A percentile compares a stretch with the other conserved stretches of the same genome.
Conservation (phyloP, 2,113 vertebrate genomes). For the Motacilla tschutschensis region DNA sequence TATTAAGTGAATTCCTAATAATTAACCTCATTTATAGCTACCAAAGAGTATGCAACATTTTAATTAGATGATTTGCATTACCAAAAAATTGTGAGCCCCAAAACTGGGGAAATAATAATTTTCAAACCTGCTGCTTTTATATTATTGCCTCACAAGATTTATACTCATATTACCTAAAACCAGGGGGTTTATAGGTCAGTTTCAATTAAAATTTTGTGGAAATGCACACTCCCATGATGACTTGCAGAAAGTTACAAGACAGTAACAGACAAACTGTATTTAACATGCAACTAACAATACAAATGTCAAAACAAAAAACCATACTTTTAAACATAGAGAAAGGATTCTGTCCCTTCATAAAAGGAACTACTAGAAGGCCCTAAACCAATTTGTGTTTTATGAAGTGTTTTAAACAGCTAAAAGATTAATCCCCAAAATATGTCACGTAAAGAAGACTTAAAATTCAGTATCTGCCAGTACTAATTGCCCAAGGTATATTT, state of each 20-base stretch:
- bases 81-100: background rate
- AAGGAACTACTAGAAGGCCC: background rate
- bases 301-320: background rate
- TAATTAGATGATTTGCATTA: background rate
- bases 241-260: background rate
- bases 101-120: background rate
- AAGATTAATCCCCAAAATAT: background rate
- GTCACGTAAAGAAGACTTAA: background rate
- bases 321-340: background rate
- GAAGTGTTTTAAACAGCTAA: background rate
- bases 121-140: background rate
- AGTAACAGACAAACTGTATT: background rate
- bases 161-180: background rate
- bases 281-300: background rate
- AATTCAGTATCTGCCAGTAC: background rate
- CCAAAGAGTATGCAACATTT: background rate
- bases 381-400: background rate
- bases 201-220: background rate
- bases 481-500: conserved; percentile 21
- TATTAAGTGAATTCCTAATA: background rate
- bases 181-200: background rate
- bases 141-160: background rate
- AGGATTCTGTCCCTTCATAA: background rate
- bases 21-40: background rate
- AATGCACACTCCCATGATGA: background rate